Conservation (phyloP, 1,140 invertebrate genomes). For the Adoxophyes honmai region DNA sequence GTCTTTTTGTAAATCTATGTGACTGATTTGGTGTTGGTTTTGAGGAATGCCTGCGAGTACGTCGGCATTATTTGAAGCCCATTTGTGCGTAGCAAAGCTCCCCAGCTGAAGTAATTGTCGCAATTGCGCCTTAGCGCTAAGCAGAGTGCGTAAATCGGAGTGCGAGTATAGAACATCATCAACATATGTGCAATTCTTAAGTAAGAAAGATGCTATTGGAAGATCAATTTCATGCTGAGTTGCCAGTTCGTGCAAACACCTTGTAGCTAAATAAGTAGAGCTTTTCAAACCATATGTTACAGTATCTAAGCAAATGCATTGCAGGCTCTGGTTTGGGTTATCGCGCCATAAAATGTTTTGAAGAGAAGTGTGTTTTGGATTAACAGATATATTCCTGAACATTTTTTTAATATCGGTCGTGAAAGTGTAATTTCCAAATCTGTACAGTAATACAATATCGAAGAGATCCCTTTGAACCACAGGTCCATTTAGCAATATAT, state of each 20-base stretch:
- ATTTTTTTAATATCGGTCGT: neutral
- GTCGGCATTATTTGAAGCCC: neutral
- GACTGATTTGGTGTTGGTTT: neutral
- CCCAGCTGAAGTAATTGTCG: neutral
- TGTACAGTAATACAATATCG: neutral
- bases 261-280: neutral
- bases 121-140: neutral
- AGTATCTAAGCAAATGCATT: neutral
- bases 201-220: slow-evolving; percentile 13
- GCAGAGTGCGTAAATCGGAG: neutral
- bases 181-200: slow-evolving; percentile 21
- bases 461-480: neutral
- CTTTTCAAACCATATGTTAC: neutral
- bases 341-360: neutral
- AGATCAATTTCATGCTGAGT: neutral
- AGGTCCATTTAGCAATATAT: neutral
- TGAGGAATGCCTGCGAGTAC: neutral
- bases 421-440: neutral
- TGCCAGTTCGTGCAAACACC: neutral
- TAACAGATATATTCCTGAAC: neutral
- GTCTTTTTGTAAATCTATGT: slow-evolving; percentile 19
- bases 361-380: neutral
- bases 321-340: neutral
- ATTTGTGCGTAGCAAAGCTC: slow-evolving; percentile 4
- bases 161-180: slow-evolving; percentile 20